phyloP scores from a whole-genome alignment of 2,888 invertebrate species.

The Ichneumoninae sp. region DNA sequence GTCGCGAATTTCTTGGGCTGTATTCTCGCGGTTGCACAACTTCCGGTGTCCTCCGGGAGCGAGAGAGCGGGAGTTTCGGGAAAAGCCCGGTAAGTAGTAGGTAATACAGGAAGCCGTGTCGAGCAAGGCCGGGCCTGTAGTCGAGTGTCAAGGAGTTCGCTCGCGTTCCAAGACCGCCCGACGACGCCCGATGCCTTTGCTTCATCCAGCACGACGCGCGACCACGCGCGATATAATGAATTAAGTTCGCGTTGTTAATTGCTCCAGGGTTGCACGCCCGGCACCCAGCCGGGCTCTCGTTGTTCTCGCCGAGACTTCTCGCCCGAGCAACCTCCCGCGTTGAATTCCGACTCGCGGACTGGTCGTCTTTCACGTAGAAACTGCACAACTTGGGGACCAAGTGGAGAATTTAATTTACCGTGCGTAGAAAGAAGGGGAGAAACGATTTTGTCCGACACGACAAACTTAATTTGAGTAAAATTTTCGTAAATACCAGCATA shows the following conservation, averaged over 20 bases:
- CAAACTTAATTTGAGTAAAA: not conserved
- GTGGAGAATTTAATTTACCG: conserved; percentile 1
- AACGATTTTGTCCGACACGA: not conserved
- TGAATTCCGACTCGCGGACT: conserved; percentile 23
- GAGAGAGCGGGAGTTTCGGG: conserved; percentile 11
- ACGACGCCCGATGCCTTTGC: conserved; percentile 25
- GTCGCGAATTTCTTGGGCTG: conserved; percentile 29
- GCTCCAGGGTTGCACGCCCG: conserved; percentile 71
- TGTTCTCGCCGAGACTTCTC: not conserved
- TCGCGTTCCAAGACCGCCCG: conserved; percentile 15
- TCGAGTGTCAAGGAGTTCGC: conserved; percentile 24
- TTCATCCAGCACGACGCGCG: conserved; percentile 35
- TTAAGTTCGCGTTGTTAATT: conserved; percentile 81
- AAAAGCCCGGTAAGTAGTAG: conserved; percentile 51
- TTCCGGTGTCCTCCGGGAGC: conserved; percentile 9
- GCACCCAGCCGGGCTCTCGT: conserved; percentile 65
- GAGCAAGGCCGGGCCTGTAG: conserved; percentile 15
- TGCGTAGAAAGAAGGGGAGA: not conserved
- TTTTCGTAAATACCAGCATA: too few species aligned
- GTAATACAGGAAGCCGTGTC: conserved; percentile 31
- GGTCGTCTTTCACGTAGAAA: not conserved
- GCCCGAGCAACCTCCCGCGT: not conserved
- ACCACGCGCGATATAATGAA: conserved; percentile 76
- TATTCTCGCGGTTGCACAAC: conserved; percentile 10
- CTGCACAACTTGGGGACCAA: not conserved